A percentile compares a stretch with the other conserved stretches of the same genome.
Conservation (phyloP, 2,797 vertebrate species). For the Periparus ater region DNA sequence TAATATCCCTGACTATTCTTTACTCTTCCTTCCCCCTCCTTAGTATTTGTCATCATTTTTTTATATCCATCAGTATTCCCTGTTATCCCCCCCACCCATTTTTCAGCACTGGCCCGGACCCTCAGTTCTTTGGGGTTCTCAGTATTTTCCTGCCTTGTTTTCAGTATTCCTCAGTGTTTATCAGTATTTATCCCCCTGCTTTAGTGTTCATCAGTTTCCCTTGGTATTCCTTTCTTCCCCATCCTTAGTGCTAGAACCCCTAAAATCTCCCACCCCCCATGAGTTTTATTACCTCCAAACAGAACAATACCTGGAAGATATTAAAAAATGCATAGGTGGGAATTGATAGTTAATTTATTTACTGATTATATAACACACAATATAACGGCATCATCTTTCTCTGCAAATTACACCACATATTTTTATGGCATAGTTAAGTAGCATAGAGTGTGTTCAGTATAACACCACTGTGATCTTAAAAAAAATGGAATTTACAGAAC, state of each 20-base stretch:
- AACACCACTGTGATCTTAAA: neutral
- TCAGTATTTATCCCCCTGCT: neutral
- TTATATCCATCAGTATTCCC: neutral
- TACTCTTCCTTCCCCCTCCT: neutral
- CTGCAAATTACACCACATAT: neutral
- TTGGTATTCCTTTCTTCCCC: neutral
- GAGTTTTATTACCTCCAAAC: neutral
- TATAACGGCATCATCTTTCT: neutral
- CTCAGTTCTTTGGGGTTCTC: neutral
- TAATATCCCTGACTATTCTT: neutral
- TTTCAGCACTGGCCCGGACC: neutral
- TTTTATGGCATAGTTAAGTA: neutral
- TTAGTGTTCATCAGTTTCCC: neutral
- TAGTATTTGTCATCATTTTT: neutral
- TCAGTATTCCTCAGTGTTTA: neutral
- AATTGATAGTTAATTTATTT: neutral
- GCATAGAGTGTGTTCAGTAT: neutral
- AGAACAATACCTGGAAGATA: neutral
- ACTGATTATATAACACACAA: neutral
- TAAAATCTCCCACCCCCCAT: accelerated
- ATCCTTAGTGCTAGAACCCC: neutral
- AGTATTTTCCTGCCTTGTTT: neutral
- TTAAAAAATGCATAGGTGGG: neutral
- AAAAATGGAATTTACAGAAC: neutral
- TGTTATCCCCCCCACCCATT: neutral